Conservation (phyloP, 2,888 invertebrate genomes). For the Drosophila borealis region DNA sequence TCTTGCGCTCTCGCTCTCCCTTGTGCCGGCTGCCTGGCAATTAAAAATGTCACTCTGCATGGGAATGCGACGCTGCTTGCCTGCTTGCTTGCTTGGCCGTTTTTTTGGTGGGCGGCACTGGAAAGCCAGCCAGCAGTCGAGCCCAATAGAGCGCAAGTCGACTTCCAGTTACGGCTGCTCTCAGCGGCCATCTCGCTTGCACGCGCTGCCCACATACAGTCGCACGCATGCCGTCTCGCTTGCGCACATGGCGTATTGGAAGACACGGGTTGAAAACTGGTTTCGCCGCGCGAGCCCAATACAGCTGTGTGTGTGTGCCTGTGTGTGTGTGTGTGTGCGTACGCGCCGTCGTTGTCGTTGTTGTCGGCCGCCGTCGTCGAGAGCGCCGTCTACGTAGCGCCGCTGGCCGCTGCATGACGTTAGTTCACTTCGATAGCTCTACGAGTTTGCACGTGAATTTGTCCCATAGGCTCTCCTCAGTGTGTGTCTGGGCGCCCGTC, state of each 20-base stretch:
- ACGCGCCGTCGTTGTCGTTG: conserved; percentile 27
- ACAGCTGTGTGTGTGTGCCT: conserved; percentile 11
- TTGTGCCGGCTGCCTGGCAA: conserved; percentile 47
- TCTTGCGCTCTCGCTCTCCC: conserved; percentile 57
- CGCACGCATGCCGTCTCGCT: conserved; percentile 41
- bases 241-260: conserved; percentile 47
- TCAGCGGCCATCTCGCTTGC: conserved; percentile 45
- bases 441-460: conserved; percentile 85
- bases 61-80: conserved; percentile 55
- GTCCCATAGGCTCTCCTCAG: conserved; percentile 65
- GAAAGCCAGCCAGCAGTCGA: conserved; percentile 56
- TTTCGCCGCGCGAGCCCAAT: conserved; percentile 40
- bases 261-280: conserved; percentile 72
- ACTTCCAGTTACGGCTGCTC: conserved; percentile 65
- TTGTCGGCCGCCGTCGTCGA: conserved; percentile 51
- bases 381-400: conserved; percentile 81
- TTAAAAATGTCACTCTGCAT: conserved; percentile 82
- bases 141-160: conserved; percentile 80
- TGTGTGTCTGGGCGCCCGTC: conserved; percentile 36
- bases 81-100: neutral
- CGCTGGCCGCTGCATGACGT: conserved; percentile 84
- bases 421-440: conserved; percentile 86
- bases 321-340: conserved; percentile 14
- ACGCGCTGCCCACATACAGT: conserved; percentile 2
- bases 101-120: conserved; percentile 80